Evolutionary conservation across 2,797 vertebrate species (phyloP).

Genomic region (Gambelia wislizenii): DNA sequence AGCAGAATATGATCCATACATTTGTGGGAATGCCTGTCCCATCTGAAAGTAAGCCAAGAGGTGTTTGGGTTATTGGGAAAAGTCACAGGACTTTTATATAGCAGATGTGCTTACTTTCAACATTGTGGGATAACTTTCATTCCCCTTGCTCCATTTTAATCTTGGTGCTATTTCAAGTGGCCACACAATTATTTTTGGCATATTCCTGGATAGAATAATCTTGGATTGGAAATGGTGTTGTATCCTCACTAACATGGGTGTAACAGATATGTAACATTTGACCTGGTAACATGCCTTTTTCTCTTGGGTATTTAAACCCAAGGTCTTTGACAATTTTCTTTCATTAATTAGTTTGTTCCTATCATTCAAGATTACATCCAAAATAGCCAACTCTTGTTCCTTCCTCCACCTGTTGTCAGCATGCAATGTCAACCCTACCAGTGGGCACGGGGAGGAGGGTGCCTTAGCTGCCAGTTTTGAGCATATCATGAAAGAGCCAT

Average conservation of each 20-base stretch:
- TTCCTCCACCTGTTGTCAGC: not conserved
- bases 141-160: not conserved
- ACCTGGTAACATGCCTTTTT: not conserved
- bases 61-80: too few species aligned
- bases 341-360: too few species aligned
- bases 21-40: too few species aligned
- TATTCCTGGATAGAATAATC: not conserved
- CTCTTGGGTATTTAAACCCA: not conserved
- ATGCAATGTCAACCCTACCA: too few species aligned
- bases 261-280: not conserved
- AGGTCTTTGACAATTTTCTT: not conserved
- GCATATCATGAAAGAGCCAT: too few species aligned
- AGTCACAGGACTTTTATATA: too few species aligned
- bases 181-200: not conserved
- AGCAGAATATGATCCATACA: too few species aligned
- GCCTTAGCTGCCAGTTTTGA: too few species aligned
- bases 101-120: too few species aligned
- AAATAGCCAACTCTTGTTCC: not conserved
- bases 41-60: too few species aligned
- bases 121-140: not conserved
- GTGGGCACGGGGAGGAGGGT: too few species aligned
- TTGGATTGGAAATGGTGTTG: not conserved
- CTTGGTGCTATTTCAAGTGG: not conserved
- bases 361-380: not conserved
- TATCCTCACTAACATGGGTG: not conserved